These are phyloP conservation scores for Sula dactylatra DNA, from an alignment of 2,113 vertebrate genomes.

Conservation along the genomic window DNA sequence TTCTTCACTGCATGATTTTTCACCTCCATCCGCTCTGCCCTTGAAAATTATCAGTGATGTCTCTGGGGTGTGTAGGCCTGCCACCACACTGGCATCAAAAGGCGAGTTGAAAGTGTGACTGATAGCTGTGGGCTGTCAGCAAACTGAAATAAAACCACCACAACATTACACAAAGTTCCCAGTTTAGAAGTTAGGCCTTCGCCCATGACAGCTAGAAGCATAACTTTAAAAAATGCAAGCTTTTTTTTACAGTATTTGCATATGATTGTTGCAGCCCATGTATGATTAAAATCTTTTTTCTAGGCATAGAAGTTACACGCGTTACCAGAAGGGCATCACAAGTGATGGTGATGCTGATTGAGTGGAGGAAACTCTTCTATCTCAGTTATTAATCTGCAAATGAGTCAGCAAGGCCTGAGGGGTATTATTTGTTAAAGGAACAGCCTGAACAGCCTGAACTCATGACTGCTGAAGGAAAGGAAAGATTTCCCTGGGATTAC, in stretches of 20 bases:
- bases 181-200: background rate
- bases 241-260: background rate
- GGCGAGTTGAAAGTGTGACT: background rate
- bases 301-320: background rate
- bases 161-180: background rate
- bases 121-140: background rate
- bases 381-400: constrained; percentile 8
- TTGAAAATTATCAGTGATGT: background rate
- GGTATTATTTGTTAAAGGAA: background rate
- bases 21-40: background rate
- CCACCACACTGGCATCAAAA: background rate
- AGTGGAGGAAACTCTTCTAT: background rate
- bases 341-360: background rate
- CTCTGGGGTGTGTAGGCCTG: background rate
- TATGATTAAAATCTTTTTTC: background rate
- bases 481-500: background rate
- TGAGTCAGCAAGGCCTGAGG: constrained; percentile 3
- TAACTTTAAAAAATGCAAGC: background rate
- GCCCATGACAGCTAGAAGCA: background rate
- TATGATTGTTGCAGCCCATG: background rate
- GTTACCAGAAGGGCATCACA: background rate
- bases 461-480: background rate
- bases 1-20: background rate
- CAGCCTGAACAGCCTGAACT: background rate
- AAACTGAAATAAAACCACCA: background rate